These are phyloP conservation scores for Polydrusus cervinus DNA, from an alignment of 2,888 invertebrate genomes.

Conservation along the genomic window DNA sequence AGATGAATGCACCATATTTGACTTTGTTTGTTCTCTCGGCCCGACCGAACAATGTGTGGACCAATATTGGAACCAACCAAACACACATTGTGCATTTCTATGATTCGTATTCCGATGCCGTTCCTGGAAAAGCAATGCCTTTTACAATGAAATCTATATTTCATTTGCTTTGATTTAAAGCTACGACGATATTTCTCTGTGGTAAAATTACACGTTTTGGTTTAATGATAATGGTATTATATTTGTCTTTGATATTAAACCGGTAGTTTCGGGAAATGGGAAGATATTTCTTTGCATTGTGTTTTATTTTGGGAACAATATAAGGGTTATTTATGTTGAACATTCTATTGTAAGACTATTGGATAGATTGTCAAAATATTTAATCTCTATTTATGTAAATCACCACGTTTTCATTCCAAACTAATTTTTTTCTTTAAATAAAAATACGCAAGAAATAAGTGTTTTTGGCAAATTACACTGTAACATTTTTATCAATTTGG, in stretches of 20 bases:
- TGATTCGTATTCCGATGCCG: constrained; percentile 33
- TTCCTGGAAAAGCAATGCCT: constrained; percentile 31
- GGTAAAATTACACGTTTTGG: constrained; percentile 14
- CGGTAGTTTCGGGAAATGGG: background rate
- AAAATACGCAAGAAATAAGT: too few species aligned
- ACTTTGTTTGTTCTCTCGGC: constrained; percentile 22
- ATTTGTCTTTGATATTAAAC: constrained; percentile 3
- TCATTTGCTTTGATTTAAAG: constrained; percentile 37
- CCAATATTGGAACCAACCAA: constrained; percentile 31
- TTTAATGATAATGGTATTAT: constrained; percentile 16
- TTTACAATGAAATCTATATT: constrained; percentile 43
- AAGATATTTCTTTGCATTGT: background rate
- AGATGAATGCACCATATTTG: constrained; percentile 30
- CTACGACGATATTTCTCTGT: constrained; percentile 19
- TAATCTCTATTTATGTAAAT: too few species aligned
- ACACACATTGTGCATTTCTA: constrained; percentile 36
- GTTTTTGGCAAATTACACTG: too few species aligned
- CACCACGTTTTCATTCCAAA: too few species aligned
- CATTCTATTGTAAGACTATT: too few species aligned
- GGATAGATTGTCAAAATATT: too few species aligned
- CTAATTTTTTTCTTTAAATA: too few species aligned
- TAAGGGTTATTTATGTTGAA: too few species aligned
- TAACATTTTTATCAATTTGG: too few species aligned
- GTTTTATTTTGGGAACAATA: background rate
- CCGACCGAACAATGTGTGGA: constrained; percentile 13